Evolutionary conservation across 2,888 invertebrate species (phyloP).

Genomic region (Sminthurides aquaticus): DNA sequence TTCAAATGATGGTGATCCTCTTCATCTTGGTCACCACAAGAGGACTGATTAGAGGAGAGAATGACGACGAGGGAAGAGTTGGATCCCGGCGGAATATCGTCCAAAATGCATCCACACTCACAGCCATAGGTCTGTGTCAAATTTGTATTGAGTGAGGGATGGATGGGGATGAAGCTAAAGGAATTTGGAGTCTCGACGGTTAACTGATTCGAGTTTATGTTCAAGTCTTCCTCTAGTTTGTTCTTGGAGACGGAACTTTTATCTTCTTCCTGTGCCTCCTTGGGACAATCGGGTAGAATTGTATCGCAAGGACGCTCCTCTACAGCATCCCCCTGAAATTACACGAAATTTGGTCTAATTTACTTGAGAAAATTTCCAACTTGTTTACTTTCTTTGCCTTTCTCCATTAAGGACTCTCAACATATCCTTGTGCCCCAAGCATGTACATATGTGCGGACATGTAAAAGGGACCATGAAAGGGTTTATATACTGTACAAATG

Average conservation of each 20-base stretch:
- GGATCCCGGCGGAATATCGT: constrained; percentile 36
- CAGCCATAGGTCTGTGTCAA: constrained; percentile 28
- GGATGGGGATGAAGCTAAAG: constrained; percentile 14
- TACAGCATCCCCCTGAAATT: constrained; percentile 35
- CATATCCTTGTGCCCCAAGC: no score
- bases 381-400: no score
- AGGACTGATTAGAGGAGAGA: constrained; percentile 38
- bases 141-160: constrained; percentile 17
- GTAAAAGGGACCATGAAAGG: no score
- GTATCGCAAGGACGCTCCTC: constrained; percentile 36
- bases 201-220: constrained; percentile 6
- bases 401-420: no score
- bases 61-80: constrained; percentile 39
- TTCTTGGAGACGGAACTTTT: constrained; percentile 1
- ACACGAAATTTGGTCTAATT: neutral
- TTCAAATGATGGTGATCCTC: constrained; percentile 39
- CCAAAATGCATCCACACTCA: constrained; percentile 41
- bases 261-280: neutral
- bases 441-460: no score
- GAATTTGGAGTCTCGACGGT: constrained; percentile 10
- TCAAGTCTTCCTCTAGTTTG: constrained; percentile 7
- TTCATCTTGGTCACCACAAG: constrained; percentile 39
- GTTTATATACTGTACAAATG: no score
- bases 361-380: neutral
- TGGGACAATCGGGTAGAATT: constrained; percentile 31